These are phyloP conservation scores for Agrilus planipennis DNA, from an alignment of 1,140 invertebrate species.

Conservation along the genomic window DNA sequence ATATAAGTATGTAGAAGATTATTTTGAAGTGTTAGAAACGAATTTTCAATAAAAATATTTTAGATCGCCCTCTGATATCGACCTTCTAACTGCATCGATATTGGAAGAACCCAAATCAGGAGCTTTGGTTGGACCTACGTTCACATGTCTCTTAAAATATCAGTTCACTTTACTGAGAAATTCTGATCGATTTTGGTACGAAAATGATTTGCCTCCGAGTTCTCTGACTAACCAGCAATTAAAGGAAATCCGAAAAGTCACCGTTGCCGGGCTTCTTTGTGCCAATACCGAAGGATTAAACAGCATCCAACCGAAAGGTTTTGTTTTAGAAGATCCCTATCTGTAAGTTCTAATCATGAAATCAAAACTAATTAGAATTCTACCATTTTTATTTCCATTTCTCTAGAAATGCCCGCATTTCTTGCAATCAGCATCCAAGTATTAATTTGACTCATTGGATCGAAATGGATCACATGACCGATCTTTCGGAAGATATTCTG, in stretches of 20 bases:
- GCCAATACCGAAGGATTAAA: conserved; percentile 56
- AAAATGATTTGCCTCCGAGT: conserved; percentile 86
- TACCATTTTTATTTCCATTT: background rate
- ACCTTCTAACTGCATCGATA: conserved; percentile 74
- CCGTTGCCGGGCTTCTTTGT: conserved; percentile 73
- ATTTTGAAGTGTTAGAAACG: background rate
- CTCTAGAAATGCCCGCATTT: conserved; percentile 63
- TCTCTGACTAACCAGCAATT: conserved; percentile 73
- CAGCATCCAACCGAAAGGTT: conserved; percentile 69
- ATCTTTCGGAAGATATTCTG: conserved; percentile 41
- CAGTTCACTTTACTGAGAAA: conserved; percentile 70
- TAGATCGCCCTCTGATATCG: conserved; percentile 67
- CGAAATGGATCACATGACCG: conserved; percentile 39
- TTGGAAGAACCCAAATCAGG: conserved; percentile 70
- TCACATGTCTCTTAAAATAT: conserved; percentile 68
- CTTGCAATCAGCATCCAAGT: conserved; percentile 56
- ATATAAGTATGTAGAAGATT: conserved; percentile 40
- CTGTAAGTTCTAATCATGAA: conserved; percentile 47
- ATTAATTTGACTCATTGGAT: conserved; percentile 53
- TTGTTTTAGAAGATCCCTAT: conserved; percentile 77
- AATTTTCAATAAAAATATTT: conserved; percentile 13
- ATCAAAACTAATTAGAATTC: background rate
- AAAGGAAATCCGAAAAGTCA: conserved; percentile 71
- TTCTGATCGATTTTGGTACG: conserved; percentile 90
- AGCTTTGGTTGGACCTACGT: conserved; percentile 73